phyloP scores from a whole-genome alignment of 2,113 vertebrate genomes.

The Semicossyphus pulcher region DNA sequence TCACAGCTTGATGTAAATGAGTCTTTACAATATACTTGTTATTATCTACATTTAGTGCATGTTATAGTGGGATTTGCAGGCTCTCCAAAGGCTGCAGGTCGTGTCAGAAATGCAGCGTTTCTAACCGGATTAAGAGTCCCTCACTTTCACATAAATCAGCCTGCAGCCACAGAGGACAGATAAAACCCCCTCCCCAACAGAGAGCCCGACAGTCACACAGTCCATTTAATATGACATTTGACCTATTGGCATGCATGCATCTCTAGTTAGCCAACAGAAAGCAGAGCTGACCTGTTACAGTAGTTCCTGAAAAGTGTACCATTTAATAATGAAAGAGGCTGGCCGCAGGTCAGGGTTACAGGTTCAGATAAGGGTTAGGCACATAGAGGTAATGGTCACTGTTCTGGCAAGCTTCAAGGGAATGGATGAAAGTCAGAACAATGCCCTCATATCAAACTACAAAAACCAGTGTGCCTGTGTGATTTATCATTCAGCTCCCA shows the following conservation, averaged over 20 bases:
- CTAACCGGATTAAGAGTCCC: neutral
- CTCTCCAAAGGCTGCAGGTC: neutral
- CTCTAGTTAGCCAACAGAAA: slow-evolving; percentile 16
- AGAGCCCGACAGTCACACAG: slow-evolving; percentile 26
- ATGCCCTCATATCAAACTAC: neutral
- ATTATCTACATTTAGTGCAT: neutral
- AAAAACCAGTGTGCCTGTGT: neutral
- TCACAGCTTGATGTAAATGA: neutral
- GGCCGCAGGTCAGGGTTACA: neutral
- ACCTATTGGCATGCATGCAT: slow-evolving; percentile 34
- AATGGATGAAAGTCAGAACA: slow-evolving; percentile 9
- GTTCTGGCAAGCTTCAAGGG: neutral
- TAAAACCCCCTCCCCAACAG: slow-evolving; percentile 26
- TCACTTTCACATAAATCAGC: slow-evolving; percentile 3
- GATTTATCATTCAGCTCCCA: slow-evolving; percentile 24
- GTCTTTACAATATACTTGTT: neutral
- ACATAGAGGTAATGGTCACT: neutral
- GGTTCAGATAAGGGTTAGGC: neutral
- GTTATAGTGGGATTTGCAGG: neutral
- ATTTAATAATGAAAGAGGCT: neutral
- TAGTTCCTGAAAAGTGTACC: neutral
- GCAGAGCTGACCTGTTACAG: neutral
- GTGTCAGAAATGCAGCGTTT: neutral
- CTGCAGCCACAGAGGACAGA: slow-evolving; percentile 19
- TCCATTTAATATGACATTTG: slow-evolving; percentile 33